A percentile compares a stretch with the other conserved stretches of the same genome.
Evolutionary conservation across 2,888 invertebrate genomes (phyloP).

Genomic region (Rotaria socialis): DNA sequence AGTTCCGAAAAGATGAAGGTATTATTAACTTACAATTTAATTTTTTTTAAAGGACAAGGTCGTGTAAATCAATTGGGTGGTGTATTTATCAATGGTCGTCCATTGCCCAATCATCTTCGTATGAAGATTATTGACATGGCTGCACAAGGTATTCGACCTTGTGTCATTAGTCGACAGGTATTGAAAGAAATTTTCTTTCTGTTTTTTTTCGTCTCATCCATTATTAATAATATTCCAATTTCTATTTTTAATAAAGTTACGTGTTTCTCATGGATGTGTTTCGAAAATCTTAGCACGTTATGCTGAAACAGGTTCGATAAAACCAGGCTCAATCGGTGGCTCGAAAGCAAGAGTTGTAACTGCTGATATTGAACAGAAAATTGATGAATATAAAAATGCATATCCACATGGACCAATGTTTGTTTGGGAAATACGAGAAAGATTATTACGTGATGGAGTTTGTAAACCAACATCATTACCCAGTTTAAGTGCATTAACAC

Average conservation of each 20-base stretch:
- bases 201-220: neutral
- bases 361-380: conserved; percentile 42
- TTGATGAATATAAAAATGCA: conserved; percentile 38
- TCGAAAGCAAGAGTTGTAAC: conserved; percentile 88
- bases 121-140: conserved; percentile 45
- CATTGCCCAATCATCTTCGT: conserved; percentile 41
- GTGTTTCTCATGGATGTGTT: conserved; percentile 46
- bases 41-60: conserved; percentile 43
- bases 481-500: neutral
- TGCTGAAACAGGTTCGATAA: conserved; percentile 87
- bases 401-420: conserved; percentile 41
- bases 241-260: neutral
- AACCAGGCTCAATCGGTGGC: conserved; percentile 77
- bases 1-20: neutral
- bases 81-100: conserved; percentile 46
- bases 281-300: conserved; percentile 49
- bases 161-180: conserved; percentile 42
- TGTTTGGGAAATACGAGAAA: conserved; percentile 40
- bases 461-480: conserved; percentile 2
- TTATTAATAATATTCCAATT: neutral
- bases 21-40: neutral
- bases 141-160: conserved; percentile 44
- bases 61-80: conserved; percentile 46
- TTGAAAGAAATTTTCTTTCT: neutral
- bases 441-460: neutral